Evolutionary conservation across 2,113 vertebrate species (phyloP).

Genomic region (Lichenostomus cassidix): DNA sequence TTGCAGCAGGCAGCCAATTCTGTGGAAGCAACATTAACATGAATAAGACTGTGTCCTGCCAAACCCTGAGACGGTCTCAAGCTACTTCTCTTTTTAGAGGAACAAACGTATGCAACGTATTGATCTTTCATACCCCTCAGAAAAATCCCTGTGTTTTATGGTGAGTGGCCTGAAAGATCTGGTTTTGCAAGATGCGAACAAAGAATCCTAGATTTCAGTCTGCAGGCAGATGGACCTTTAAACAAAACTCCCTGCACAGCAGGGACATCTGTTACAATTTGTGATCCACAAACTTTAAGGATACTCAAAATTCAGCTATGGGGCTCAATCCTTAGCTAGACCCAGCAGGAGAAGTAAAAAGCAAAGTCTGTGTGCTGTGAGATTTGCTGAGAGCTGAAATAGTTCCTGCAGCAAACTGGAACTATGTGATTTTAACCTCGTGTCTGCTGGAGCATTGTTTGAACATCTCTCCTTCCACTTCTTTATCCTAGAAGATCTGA

Average conservation of each 20-base stretch:
- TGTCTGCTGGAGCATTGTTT: background rate
- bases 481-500: background rate
- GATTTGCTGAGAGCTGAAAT: background rate
- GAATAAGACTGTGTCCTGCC: background rate
- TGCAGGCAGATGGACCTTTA: conserved; percentile 69
- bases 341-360: conserved; percentile 37
- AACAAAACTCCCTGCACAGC: conserved; percentile 53
- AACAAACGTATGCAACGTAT: background rate
- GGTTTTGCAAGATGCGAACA: conserved; percentile 24
- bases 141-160: conserved; percentile 46
- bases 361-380: background rate
- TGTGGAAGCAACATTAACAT: background rate
- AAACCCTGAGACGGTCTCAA: background rate
- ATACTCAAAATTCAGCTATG: background rate
- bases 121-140: conserved; percentile 24
- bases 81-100: background rate
- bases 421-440: background rate
- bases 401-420: background rate
- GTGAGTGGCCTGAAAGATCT: conserved; percentile 43
- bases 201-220: conserved; percentile 61
- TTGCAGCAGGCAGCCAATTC: background rate
- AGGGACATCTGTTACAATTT: conserved; percentile 63
- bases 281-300: conserved; percentile 49
- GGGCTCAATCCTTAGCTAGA: conserved; percentile 42
- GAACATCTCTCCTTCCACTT: background rate